Evolutionary conservation across 1,140 invertebrate species (phyloP).

Genomic region (Phymastichus coffea): DNA sequence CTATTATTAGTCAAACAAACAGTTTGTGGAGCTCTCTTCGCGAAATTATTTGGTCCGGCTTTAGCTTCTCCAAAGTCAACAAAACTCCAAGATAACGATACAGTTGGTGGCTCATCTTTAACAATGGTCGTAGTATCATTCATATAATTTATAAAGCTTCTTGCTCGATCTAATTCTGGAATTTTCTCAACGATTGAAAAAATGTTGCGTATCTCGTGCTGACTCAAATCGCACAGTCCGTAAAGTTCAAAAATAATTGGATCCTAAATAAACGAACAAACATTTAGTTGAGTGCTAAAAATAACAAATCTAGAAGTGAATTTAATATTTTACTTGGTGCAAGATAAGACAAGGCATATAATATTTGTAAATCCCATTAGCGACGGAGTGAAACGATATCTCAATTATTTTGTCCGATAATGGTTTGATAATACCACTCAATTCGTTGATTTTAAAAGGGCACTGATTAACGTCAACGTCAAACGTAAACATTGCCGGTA

Average conservation of each 20-base stretch:
- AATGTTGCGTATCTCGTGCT: conserved; percentile 5
- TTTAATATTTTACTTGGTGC: conserved; percentile 35
- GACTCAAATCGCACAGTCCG: conserved; percentile 28
- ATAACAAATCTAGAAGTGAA: no score
- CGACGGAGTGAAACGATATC: conserved; percentile 34
- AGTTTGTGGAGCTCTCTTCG: conserved; percentile 27
- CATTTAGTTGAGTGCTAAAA: no score
- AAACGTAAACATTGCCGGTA: conserved; percentile 38
- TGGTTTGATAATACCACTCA: conserved; percentile 33
- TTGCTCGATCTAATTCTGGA: conserved; percentile 1
- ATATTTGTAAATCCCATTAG: conserved; percentile 32
- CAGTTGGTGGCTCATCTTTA: conserved; percentile 18
- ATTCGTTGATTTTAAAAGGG: conserved; percentile 36
- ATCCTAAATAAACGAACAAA: conserved; percentile 29
- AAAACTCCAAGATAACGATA: conserved; percentile 38
- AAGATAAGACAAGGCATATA: conserved; percentile 38
- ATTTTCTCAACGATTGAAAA: conserved; percentile 28
- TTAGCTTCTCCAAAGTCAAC: conserved; percentile 38
- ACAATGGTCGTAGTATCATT: conserved; percentile 26
- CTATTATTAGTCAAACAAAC: conserved; percentile 40
- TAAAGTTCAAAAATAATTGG: conserved; percentile 44
- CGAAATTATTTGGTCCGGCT: conserved; percentile 9
- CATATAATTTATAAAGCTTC: conserved; percentile 32
- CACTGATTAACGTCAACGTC: conserved; percentile 34
- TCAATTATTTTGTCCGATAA: conserved; percentile 31